Base-by-base conservation (phyloP, 2,113 vertebrate species). In the Cyanoliseus patagonus region DNA sequence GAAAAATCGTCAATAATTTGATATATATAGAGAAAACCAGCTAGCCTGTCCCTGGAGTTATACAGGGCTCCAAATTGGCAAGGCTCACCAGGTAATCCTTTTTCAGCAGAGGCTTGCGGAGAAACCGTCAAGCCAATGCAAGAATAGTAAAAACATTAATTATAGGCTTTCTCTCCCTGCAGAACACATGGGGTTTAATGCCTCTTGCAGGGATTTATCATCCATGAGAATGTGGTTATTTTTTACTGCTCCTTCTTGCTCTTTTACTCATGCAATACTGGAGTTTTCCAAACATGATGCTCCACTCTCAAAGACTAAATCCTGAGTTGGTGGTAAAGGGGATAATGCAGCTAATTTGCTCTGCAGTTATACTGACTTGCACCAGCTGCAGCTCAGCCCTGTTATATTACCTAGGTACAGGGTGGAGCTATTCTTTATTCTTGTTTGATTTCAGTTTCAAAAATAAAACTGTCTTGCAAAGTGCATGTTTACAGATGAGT, bases 231-330 rank as follows among this genome's bases (percentile, higher is more conserved):
- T 35, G 39, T 46, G n/a, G 13, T 72, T 52, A 42, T 62, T 88
- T 97, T 90, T 92, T 79, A 84, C 74, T 79, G 28, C 25, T 89
- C n/a, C 9, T 80, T 86, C 70, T 68, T 84, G 39, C 47, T 84
- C 42, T 85, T 93, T 72, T 86, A 61, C 37, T 84, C 28, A 20
- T 59, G n/a, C 74, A 86, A 81, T 80, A 47, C 25, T n/a, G 14
- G 33, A 73, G 49, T 69, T 89, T 82, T 91, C 53, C 31, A 83
- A 82, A 94, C 5, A 59, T 2, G 66, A 66, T 66, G 69, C 46
- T 72, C 46, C 16, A 20, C 9, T 62, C 39, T 85, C 41, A 35
- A 76, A 92, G 52, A 35, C 35, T 72, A 91, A 94, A 93, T 91
- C 77, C 86, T 63, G 41, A 76, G 62, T 53, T 89, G 62, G n/a